Conservation (phyloP, 2,888 invertebrate genomes). For the Melieria omissa region DNA sequence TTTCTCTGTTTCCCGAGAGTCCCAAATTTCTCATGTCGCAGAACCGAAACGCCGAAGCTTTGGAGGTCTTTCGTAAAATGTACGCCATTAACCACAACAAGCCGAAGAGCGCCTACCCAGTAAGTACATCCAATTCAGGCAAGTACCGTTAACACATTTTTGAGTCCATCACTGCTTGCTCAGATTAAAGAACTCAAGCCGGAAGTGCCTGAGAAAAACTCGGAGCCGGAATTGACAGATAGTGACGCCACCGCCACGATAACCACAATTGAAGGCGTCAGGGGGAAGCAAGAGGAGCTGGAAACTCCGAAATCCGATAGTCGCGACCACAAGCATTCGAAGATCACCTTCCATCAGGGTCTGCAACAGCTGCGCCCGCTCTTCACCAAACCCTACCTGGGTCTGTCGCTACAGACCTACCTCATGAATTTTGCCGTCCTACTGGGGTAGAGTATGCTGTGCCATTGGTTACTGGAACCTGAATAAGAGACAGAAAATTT, state of each 20-base stretch:
- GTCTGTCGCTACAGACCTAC: constrained; percentile 61
- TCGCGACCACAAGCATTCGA: constrained; percentile 6
- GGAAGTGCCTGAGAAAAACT: constrained; percentile 36
- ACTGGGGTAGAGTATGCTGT: constrained; percentile 58
- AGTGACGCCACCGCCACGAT: constrained; percentile 11
- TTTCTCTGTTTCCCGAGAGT: constrained; percentile 69
- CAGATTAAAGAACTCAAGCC: constrained; percentile 43
- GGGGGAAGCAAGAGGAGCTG: constrained; percentile 2
- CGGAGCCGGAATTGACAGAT: constrained; percentile 22
- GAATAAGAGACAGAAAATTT: constrained; percentile 10
- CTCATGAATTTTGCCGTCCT: constrained; percentile 57
- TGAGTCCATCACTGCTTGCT: no score
- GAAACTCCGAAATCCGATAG: background rate
- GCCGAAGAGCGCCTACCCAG: constrained; percentile 53
- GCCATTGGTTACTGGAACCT: constrained; percentile 4
- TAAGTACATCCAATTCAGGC: constrained; percentile 24
- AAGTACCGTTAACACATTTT: no score
- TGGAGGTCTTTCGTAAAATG: constrained; percentile 67
- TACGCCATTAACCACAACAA: constrained; percentile 75
- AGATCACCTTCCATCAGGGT: background rate
- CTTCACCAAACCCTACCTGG: constrained; percentile 61
- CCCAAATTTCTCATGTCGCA: constrained; percentile 53
- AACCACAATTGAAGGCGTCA: constrained; percentile 36
- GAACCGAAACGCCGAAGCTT: constrained; percentile 48
- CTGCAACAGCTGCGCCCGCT: constrained; percentile 34